Conservation (phyloP, 2,113 vertebrate species). For the Aspidoscelis tigris region DNA sequence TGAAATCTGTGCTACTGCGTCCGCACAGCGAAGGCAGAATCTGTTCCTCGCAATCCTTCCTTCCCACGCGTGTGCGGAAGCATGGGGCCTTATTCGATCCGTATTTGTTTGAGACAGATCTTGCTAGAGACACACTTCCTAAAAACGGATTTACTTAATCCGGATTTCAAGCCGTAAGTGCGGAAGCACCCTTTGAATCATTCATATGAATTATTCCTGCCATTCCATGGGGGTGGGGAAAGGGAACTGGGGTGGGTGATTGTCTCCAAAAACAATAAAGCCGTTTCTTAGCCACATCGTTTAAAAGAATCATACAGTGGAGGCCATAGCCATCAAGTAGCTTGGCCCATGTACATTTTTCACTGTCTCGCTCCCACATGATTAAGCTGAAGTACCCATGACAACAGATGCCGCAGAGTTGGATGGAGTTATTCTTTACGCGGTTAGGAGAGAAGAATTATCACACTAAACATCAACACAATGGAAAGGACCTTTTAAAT, state of each 20-base stretch:
- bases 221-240: background rate
- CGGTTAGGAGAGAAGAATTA: background rate
- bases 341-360: background rate
- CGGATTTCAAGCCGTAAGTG: too few relatives aligned
- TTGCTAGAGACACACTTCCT: too few relatives aligned
- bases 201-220: too few relatives aligned
- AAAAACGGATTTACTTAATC: too few relatives aligned
- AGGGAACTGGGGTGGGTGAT: background rate
- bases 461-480: constrained; percentile 40
- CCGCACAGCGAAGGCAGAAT: too few relatives aligned
- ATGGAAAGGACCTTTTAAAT: constrained; percentile 30
- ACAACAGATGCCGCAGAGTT: constrained; percentile 17
- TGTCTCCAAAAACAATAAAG: background rate
- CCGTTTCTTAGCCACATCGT: background rate
- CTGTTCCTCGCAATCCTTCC: too few relatives aligned
- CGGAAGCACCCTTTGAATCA: too few relatives aligned
- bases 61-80: too few relatives aligned
- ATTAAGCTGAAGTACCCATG: constrained; percentile 47
- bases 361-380: constrained; percentile 27
- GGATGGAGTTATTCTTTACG: background rate
- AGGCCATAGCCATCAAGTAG: background rate
- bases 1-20: too few relatives aligned
- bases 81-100: too few relatives aligned
- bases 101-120: too few relatives aligned
- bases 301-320: background rate